Evolutionary conservation across 2,113 vertebrate genomes (phyloP).

Genomic region (Urocolius indicus): DNA sequence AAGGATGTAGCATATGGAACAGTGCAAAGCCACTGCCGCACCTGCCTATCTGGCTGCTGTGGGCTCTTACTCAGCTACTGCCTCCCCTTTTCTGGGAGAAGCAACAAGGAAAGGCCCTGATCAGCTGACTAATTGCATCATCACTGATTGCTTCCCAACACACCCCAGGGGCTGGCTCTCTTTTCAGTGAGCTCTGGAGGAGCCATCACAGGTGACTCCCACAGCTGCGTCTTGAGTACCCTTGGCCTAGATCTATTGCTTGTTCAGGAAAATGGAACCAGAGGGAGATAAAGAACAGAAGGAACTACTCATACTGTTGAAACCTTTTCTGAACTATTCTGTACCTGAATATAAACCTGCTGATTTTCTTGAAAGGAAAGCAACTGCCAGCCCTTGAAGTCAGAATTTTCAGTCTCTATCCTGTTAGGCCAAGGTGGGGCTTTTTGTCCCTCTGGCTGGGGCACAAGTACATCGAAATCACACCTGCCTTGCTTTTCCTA

Average conservation of each 20-base stretch:
- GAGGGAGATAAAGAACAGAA: not conserved
- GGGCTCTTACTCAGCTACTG: not conserved
- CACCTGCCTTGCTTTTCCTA: not conserved
- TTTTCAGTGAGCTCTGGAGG: not conserved
- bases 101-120: not conserved
- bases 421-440: not conserved
- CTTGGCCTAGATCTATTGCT: not conserved
- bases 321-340: not conserved
- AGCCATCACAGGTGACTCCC: not conserved
- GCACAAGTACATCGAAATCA: not conserved
- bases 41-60: not conserved
- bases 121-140: not conserved
- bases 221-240: not conserved
- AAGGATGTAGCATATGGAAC: accelerated
- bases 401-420: not conserved
- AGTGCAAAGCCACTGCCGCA: not conserved
- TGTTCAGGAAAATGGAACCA: not conserved
- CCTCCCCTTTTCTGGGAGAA: not conserved
- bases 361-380: not conserved
- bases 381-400: not conserved
- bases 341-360: not conserved
- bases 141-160: not conserved
- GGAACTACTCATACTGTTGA: not conserved
- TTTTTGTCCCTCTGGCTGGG: not conserved
- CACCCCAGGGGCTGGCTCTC: not conserved